phyloP scores from a whole-genome alignment of 2,113 vertebrate species.

The Ciconia maguari region DNA sequence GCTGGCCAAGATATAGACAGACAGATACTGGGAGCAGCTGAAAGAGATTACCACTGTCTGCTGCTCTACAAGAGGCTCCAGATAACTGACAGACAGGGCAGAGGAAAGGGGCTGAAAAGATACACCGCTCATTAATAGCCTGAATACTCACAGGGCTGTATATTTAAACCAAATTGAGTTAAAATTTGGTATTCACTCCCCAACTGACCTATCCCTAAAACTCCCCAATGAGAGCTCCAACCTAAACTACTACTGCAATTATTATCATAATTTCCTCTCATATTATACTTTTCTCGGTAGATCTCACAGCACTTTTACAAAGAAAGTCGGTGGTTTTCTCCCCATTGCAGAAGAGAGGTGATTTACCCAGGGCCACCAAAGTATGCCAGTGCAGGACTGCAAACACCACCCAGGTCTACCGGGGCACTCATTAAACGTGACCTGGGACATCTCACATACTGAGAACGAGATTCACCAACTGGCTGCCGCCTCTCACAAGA shows the following conservation, averaged over 20 bases:
- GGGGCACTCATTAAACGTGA: fast-evolving
- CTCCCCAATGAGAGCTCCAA: neutral
- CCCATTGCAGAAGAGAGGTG: neutral
- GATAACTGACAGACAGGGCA: neutral
- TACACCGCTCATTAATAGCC: neutral
- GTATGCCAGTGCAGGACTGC: neutral
- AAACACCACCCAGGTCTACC: neutral
- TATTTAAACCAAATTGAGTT: neutral
- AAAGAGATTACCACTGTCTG: conserved; percentile 50
- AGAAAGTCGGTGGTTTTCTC: neutral
- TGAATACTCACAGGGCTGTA: neutral
- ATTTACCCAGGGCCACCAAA: neutral
- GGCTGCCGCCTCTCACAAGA: neutral
- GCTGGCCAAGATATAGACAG: neutral
- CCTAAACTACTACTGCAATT: neutral
- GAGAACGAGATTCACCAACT: neutral
- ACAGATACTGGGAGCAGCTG: conserved; percentile 37
- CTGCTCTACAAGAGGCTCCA: neutral
- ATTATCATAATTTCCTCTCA: neutral
- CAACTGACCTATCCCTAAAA: neutral
- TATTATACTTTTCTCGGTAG: neutral
- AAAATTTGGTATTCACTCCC: neutral
- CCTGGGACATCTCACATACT: neutral
- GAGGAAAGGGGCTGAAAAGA: neutral
- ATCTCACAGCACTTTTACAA: neutral